Evolutionary conservation across 2,797 vertebrate species (phyloP).

Genomic region (Staurois parvus): DNA sequence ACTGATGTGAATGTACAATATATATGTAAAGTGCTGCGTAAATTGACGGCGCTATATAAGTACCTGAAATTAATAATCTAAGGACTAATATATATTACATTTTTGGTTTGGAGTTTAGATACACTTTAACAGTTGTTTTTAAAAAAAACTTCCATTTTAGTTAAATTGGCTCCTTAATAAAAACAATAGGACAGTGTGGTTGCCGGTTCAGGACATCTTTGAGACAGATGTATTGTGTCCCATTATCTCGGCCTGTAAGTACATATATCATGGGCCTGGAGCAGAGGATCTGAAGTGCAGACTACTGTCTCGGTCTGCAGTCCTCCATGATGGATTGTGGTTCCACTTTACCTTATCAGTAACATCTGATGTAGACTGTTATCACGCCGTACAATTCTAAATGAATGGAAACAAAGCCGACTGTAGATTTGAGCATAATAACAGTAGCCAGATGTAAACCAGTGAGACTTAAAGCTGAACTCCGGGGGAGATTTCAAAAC

Average conservation of each 20-base stretch:
- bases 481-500: no score
- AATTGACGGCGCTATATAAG: no score
- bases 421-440: not conserved
- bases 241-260: not conserved
- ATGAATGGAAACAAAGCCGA: not conserved
- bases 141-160: no score
- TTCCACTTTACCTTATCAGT: not conserved
- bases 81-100: no score
- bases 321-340: not conserved
- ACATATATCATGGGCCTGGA: not conserved
- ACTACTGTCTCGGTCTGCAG: not conserved
- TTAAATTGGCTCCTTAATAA: no score
- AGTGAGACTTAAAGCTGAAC: not conserved
- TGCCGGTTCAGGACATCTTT: not conserved
- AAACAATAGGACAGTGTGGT: no score
- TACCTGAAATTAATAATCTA: no score
- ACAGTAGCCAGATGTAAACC: constrained; percentile 38
- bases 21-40: no score
- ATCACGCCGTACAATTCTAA: not conserved
- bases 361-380: constrained; percentile 9
- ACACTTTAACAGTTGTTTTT: no score
- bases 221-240: no score
- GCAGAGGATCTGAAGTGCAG: not conserved
- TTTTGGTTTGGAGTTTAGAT: no score
- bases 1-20: no score